Percentiles rank a stretch among this genome's conserved stretches.
These are phyloP conservation scores for Plotosus lineatus DNA, from an alignment of 2,113 vertebrate species.

Conservation along the genomic window DNA sequence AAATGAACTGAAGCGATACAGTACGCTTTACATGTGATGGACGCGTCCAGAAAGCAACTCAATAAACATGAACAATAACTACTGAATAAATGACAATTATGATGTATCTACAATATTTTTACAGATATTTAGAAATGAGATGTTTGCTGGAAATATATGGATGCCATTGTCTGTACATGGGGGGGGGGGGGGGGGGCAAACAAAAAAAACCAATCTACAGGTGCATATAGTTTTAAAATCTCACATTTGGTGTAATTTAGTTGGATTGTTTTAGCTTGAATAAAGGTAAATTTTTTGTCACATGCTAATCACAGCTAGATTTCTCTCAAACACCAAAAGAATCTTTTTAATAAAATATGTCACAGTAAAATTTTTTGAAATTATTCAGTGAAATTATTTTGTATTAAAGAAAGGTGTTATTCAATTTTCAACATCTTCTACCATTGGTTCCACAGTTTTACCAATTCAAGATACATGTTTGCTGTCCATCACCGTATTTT, in stretches of 20 bases:
- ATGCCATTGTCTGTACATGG: not conserved
- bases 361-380: not conserved
- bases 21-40: not conserved
- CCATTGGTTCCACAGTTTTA: not conserved
- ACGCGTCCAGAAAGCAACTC: not conserved
- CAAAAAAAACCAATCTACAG: not conserved
- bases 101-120: not conserved
- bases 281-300: not conserved
- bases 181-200: no score
- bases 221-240: not conserved
- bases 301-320: no score
- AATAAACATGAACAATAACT: not conserved
- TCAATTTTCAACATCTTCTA: not conserved
- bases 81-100: not conserved
- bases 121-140: not conserved
- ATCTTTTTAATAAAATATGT: not conserved
- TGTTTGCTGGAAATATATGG: not conserved
- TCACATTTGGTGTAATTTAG: not conserved
- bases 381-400: not conserved
- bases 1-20: not conserved
- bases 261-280: not conserved
- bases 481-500: no score
- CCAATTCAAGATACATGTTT: no score
- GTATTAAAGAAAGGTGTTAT: not conserved
- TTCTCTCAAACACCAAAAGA: no score